These are phyloP conservation scores for Hartigia nigra DNA, from an alignment of 2,888 invertebrate species.

Conservation along the genomic window DNA sequence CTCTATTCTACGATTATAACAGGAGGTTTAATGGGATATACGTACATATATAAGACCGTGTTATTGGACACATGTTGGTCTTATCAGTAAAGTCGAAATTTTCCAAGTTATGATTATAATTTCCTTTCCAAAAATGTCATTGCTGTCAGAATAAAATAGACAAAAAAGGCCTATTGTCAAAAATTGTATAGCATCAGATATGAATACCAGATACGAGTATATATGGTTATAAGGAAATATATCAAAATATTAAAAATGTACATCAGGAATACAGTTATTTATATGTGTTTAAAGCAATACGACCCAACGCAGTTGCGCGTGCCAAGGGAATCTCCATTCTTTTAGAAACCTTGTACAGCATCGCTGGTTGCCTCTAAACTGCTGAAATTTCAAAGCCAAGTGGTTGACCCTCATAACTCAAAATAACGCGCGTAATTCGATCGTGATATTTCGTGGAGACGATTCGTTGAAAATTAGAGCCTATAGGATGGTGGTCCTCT, in stretches of 20 bases:
- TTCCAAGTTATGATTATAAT: not conserved
- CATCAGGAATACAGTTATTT: not conserved
- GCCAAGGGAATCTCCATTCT: not conserved
- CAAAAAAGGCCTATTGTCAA: no score
- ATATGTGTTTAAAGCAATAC: not conserved
- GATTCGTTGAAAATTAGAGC: not conserved
- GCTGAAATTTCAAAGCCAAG: not conserved
- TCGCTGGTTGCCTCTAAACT: not conserved
- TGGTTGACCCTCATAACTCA: conserved; percentile 17
- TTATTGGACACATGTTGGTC: not conserved
- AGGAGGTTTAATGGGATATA: not conserved
- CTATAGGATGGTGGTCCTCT: not conserved
- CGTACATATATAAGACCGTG: not conserved
- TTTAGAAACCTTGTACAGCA: not conserved
- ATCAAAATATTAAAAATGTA: not conserved
- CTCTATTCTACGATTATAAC: not conserved
- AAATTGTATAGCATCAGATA: not conserved
- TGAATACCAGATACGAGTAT: no score
- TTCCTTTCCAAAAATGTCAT: not conserved
- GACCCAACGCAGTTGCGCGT: conserved; percentile 1
- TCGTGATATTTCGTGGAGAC: conserved; percentile 15
- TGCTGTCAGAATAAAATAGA: no score
- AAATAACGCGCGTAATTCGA: conserved; percentile 23
- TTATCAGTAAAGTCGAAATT: not conserved
- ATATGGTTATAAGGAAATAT: not conserved